Evolutionary conservation across 2,888 invertebrate species (phyloP), one percentile per base, ranked within the genome.

Genomic region (Morinoia aosen): DNA sequence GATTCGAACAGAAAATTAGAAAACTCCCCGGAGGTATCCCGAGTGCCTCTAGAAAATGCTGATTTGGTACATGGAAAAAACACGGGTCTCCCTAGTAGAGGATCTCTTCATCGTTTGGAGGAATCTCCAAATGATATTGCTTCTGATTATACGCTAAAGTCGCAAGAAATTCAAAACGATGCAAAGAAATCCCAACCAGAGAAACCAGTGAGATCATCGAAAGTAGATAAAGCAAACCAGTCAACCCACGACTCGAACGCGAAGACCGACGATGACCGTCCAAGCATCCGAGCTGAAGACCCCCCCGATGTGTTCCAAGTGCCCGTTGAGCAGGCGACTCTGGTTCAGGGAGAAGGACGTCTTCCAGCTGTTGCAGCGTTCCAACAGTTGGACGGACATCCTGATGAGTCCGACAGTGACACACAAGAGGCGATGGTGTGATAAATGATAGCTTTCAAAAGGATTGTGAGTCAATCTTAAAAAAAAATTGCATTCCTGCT

Each of bases 1-100:
- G 40, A 94, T 88, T 61, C 93, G 19, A 61, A 64, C n/a, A 95
- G 95, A 25, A 48, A 61, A 4, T 88, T 61, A 90, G 94, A 95
- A 94, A 61, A 76, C 48, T 76, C 64, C 25, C 94, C 96, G n/a
- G 16, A 95, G 64, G 0, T 95, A 16, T 91, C 93, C 58, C 11
- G 94, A 93, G 61, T 33, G 64, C 19, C 91, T 33, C 40, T 40
- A 56, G 93, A 93, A 93, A 93, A 39, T 40, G 61, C 88, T 57
- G 39, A 39, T 39, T 61, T 91, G 48, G 93, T 91, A 40, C 91
- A 93, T 58, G 56, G 40, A 76, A 76, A 76, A 0, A 19, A 33
- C 25, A 8, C 8, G 25, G 33, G 76, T 76, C 33, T 76, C 16
- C 76, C 76, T 76, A 76, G 76, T 76, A 76, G 76, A 76, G 76